Evolutionary conservation across 2,888 invertebrate species (phyloP), one percentile per base, ranked within the genome.

Genomic region (Perdita meconis): DNA sequence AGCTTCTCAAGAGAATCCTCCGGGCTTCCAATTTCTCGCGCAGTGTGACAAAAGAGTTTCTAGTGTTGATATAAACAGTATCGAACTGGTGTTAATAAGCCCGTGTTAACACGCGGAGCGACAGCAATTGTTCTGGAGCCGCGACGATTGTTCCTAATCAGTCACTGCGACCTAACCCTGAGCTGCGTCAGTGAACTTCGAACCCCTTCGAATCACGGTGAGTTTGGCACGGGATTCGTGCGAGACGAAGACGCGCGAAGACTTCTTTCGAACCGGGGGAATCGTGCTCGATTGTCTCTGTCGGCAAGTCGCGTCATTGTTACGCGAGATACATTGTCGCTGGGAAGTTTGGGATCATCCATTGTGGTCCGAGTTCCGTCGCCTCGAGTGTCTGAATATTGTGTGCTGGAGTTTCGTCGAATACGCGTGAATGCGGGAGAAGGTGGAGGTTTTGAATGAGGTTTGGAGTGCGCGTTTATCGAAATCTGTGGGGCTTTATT

Each of bases 101-200:
- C 61, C 50, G 40, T 59, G 36, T 78, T 64, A 55, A 76, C 47
- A 36, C 65, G 77, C 8, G 60, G 61, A 76, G 40, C 34, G 10
- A 47, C 34, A 51, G 44, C 57, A 19, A 73, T 69, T 42, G 38
- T 40, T 59, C 22, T 24, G 8, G 34, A 22, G 36, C 38, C 36
- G 65, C 26, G 26, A 16, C 63, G 40, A 65, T 63, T 53, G 38
- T 30, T 44, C 36, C 56, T 56, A 44, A 66, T 77, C 70, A 59
- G 66, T 77, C 40, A 19, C 24, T 44, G 44, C 63, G n/a, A 30
- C 47, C 38, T 6, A 22, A 10, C 12, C 13, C n/a, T n/a, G 36
- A 0, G 13, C 26, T 24, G 24, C 34, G 30, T 22, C 60, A 26
- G 22, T 16, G 34, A 12, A 6, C 30, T 59, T 59, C 1, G 4